A percentile compares a stretch with the other conserved stretches of the same genome.
These are phyloP conservation scores for Perdita meconis DNA, from an alignment of 2,888 invertebrate species.

Conservation along the genomic window DNA sequence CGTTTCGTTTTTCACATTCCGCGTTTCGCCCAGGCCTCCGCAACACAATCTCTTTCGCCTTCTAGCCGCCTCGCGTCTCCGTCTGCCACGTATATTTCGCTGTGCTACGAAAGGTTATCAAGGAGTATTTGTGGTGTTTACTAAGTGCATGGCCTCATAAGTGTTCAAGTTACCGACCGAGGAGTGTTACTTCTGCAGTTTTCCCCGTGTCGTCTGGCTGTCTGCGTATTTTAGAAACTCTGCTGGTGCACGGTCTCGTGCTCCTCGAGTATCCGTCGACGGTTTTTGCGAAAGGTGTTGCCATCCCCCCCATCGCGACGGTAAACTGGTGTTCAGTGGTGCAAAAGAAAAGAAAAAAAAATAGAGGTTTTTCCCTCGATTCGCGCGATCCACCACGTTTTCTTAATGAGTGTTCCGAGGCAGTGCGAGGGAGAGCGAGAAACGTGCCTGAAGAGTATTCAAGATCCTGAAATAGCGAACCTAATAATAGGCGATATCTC, in stretches of 20 bases:
- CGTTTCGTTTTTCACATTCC: slow-evolving; percentile 25
- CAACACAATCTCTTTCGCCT: not conserved
- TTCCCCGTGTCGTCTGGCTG: slow-evolving; percentile 49
- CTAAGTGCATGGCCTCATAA: slow-evolving; percentile 39
- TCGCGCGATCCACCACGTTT: slow-evolving; percentile 44
- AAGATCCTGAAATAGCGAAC: slow-evolving; percentile 73
- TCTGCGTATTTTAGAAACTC: slow-evolving; percentile 43
- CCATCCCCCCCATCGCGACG: too few species aligned
- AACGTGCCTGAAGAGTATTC: slow-evolving; percentile 69
- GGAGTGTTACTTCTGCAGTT: slow-evolving; percentile 62
- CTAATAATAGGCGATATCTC: slow-evolving; percentile 75
- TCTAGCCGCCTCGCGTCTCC: slow-evolving; percentile 1
- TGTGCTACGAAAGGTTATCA: slow-evolving; percentile 31
- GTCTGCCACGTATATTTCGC: slow-evolving; percentile 2
- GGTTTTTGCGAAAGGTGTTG: slow-evolving; percentile 49
- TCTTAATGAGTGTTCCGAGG: slow-evolving; percentile 63
- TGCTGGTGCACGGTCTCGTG: slow-evolving; percentile 28
- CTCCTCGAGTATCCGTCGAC: slow-evolving; percentile 13
- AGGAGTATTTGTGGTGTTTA: slow-evolving; percentile 60
- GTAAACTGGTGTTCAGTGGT: slow-evolving; percentile 46
- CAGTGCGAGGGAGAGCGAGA: slow-evolving; percentile 57
- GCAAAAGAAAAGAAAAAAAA: too few species aligned
- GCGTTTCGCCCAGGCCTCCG: not conserved
- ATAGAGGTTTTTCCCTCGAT: slow-evolving; percentile 44
- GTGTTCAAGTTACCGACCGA: slow-evolving; percentile 73